These are phyloP conservation scores for Brevipalpus yothersi DNA, from an alignment of 1,140 invertebrate genomes.

Conservation along the genomic window DNA sequence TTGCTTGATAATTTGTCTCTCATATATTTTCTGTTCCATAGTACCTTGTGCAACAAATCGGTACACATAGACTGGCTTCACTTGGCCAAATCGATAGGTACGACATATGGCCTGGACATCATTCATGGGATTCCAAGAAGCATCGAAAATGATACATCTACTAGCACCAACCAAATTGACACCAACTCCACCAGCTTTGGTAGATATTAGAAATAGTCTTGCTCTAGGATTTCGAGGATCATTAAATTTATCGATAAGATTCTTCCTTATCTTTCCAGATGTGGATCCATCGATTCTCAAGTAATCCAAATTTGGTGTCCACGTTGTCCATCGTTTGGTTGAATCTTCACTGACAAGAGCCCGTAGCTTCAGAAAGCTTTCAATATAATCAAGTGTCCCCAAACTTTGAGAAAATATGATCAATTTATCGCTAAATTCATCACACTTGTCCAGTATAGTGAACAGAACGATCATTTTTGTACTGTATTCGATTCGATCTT, in stretches of 20 bases:
- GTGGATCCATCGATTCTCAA: conserved; percentile 88
- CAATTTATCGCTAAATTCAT: conserved; percentile 61
- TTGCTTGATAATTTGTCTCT: conserved; percentile 90
- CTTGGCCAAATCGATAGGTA: conserved; percentile 87
- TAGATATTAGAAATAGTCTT: conserved; percentile 78
- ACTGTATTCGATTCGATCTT: conserved; percentile 46
- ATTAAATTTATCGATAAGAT: conserved; percentile 92
- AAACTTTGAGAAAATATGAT: conserved; percentile 91
- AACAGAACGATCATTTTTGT: conserved; percentile 88
- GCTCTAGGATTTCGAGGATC: conserved; percentile 38
- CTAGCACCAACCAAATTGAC: conserved; percentile 90
- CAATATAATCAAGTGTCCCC: conserved; percentile 63
- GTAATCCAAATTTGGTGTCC: conserved; percentile 35
- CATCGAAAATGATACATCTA: conserved; percentile 88
- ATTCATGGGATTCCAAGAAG: conserved; percentile 98
- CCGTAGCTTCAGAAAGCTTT: conserved; percentile 22
- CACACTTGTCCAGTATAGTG: conserved; percentile 67
- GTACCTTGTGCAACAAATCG: conserved; percentile 61
- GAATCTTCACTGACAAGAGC: conserved; percentile 30
- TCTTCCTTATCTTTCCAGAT: conserved; percentile 70
- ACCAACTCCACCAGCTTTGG: conserved; percentile 42
- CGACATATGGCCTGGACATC: conserved; percentile 94
- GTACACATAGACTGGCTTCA: conserved; percentile 82
- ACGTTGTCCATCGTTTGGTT: conserved; percentile 23
- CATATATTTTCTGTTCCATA: conserved; percentile 43